Evolutionary conservation across 2,113 vertebrate genomes (phyloP).

Genomic region (Zootoca vivipara): DNA sequence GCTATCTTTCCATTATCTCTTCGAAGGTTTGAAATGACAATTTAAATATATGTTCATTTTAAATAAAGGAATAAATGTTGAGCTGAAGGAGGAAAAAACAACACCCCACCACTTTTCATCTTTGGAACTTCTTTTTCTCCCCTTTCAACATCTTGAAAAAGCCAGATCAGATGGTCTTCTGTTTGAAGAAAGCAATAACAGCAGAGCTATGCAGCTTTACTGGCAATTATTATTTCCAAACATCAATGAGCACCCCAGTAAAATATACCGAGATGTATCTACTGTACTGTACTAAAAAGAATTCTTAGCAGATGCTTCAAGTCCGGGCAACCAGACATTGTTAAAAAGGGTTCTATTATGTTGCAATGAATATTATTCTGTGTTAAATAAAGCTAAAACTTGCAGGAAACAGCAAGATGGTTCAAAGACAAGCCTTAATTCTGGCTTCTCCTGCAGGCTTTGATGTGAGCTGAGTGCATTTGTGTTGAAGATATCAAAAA

Average conservation of each 20-base stretch:
- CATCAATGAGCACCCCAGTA: conserved; percentile 7
- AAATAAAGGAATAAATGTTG: background rate
- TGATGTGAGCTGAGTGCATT: background rate
- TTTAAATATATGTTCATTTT: conserved; percentile 6
- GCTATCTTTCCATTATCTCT: conserved; percentile 17
- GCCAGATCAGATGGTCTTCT: conserved; percentile 1
- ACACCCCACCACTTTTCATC: background rate
- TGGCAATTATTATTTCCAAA: conserved; percentile 22
- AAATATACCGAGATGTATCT: background rate
- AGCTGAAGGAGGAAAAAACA: background rate
- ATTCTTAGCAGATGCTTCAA: background rate
- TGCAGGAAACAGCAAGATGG: background rate
- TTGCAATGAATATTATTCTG: background rate
- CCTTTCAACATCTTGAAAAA: background rate
- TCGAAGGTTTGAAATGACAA: background rate
- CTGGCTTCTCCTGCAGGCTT: background rate
- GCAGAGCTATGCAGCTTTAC: background rate
- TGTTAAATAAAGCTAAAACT: background rate
- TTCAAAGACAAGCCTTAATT: background rate
- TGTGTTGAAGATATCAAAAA: background rate
- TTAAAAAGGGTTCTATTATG: background rate
- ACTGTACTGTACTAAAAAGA: conserved; percentile 3
- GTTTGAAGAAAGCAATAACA: background rate
- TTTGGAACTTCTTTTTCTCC: background rate
- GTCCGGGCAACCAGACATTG: background rate